phyloP scores from a whole-genome alignment of 23 tunicate species.

The Botrylloides violaceus region DNA sequence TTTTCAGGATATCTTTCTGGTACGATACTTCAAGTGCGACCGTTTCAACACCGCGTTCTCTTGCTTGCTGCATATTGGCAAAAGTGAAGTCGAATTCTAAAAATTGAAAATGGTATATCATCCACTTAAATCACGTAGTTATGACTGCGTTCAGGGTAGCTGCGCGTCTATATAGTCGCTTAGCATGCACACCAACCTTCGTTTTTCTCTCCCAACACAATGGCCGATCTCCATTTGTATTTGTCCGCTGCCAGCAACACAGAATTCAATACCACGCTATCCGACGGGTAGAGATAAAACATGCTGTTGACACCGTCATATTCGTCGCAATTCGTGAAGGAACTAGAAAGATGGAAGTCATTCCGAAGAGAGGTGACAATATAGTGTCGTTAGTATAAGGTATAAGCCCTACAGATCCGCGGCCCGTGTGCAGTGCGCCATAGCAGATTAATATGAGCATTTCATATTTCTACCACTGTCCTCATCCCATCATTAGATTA shows the following conservation, averaged over 20 bases:
- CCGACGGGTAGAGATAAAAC: slow-evolving; percentile 31
- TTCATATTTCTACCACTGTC: too few species aligned
- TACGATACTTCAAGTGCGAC: slow-evolving; percentile 30
- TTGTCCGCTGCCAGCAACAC: slow-evolving; percentile 13
- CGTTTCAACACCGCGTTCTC: slow-evolving; percentile 35
- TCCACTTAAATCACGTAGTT: background rate
- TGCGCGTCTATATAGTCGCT: background rate
- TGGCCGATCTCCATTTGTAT: slow-evolving; percentile 41
- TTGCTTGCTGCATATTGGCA: slow-evolving; percentile 33
- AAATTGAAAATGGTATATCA: too few species aligned
- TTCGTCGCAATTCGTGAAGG: slow-evolving; percentile 28
- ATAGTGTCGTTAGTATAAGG: background rate
- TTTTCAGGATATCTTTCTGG: slow-evolving; percentile 12
- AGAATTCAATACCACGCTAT: slow-evolving; percentile 16
- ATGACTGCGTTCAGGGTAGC: background rate
- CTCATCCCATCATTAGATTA: too few species aligned
- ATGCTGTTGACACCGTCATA: slow-evolving; percentile 22
- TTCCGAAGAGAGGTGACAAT: too few species aligned
- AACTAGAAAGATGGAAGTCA: slow-evolving; percentile 11
- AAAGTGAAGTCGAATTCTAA: slow-evolving; percentile 38
- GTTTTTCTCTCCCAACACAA: slow-evolving; percentile 37
- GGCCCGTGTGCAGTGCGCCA: background rate
- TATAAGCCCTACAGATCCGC: too few species aligned
- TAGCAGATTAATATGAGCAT: too few species aligned
- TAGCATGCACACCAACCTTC: slow-evolving; percentile 15